Evolutionary conservation across 1,140 invertebrate genomes (phyloP).

Genomic region (Yoshiicerus persimilis): DNA sequence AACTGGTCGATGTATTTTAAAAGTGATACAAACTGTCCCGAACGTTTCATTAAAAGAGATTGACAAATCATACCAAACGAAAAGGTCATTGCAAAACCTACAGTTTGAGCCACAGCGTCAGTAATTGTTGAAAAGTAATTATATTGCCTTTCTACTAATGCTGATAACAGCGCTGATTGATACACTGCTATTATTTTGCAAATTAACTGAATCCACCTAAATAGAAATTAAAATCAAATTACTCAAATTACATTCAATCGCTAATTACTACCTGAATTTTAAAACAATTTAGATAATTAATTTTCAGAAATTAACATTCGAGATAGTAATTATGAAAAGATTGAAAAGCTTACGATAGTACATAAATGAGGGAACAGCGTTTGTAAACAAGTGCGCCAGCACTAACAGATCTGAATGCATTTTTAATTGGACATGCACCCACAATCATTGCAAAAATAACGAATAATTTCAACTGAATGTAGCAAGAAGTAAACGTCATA

Average conservation of each 20-base stretch:
- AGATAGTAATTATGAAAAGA: not conserved
- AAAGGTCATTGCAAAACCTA: not conserved
- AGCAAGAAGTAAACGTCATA: not conserved
- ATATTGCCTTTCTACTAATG: no score
- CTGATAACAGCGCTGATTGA: not conserved
- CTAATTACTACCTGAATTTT: not conserved
- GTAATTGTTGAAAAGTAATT: not conserved
- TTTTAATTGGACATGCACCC: not conserved
- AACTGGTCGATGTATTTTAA: not conserved
- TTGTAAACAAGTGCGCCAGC: not conserved
- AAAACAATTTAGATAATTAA: no score
- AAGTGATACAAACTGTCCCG: not conserved
- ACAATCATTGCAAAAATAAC: not conserved
- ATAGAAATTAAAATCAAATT: not conserved
- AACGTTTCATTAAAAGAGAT: not conserved
- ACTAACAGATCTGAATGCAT: not conserved
- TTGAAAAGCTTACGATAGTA: not conserved
- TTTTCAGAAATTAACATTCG: not conserved
- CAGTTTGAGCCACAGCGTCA: not conserved
- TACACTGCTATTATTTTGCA: not conserved
- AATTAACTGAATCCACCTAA: not conserved
- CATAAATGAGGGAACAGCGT: not conserved
- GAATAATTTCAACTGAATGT: not conserved
- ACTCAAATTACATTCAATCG: not conserved
- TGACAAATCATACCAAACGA: not conserved